Percentiles rank a stretch among this genome's conserved stretches.
Conservation (phyloP, 1,140 invertebrate genomes). For the Lepidurus couesii region DNA sequence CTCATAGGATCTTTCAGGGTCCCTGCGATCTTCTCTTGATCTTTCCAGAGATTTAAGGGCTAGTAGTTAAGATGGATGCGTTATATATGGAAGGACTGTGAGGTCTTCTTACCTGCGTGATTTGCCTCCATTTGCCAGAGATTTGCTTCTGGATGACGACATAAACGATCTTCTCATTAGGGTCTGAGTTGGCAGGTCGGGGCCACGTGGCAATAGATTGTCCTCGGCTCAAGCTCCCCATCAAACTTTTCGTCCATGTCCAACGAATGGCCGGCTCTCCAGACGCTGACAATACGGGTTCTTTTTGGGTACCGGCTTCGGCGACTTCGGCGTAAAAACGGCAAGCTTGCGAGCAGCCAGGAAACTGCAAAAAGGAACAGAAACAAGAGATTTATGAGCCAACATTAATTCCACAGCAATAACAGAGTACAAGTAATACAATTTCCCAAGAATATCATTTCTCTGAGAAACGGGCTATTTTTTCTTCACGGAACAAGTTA, state of each 20-base stretch:
- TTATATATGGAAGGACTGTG: background rate
- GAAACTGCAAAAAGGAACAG: slow-evolving; percentile 55
- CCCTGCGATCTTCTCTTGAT: no score
- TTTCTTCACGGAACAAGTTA: no score
- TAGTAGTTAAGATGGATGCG: no score
- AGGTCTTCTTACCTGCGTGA: slow-evolving; percentile 43
- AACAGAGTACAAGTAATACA: no score
- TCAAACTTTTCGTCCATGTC: slow-evolving; percentile 19
- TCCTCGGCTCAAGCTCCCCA: slow-evolving; percentile 41
- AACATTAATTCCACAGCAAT: no score
- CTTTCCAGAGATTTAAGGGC: no score
- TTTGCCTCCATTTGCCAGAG: slow-evolving; percentile 57
- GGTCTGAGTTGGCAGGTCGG: slow-evolving; percentile 44
- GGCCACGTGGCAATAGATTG: slow-evolving; percentile 53
- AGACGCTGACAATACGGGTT: slow-evolving; percentile 60
- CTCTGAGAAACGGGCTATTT: no score
- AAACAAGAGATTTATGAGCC: background rate
- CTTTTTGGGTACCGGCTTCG: slow-evolving; percentile 50
- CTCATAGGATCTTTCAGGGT: no score
- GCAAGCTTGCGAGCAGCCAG: slow-evolving; percentile 61
- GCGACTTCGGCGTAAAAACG: slow-evolving; percentile 58
- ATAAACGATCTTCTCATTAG: slow-evolving; percentile 54
- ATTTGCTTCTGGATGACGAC: slow-evolving; percentile 56
- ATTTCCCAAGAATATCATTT: no score
- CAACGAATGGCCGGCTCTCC: slow-evolving; percentile 57